phyloP scores from a whole-genome alignment of 2,113 vertebrate genomes.

The Pseudonaja textilis region DNA sequence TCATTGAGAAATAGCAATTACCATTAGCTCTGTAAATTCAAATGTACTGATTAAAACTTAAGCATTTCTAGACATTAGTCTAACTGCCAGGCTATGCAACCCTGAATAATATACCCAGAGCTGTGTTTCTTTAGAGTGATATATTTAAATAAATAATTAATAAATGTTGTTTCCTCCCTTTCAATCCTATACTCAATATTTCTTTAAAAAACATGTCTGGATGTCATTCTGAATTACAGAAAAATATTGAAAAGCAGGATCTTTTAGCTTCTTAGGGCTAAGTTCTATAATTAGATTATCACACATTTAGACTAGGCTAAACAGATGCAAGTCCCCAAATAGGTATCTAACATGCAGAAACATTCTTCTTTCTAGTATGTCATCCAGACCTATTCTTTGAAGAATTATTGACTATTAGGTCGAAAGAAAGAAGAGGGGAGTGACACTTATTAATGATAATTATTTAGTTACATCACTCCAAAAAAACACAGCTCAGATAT shows the following conservation, averaged over 20 bases:
- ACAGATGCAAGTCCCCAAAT: neutral
- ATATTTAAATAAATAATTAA: neutral
- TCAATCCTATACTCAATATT: neutral
- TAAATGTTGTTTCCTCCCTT: neutral
- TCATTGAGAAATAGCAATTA: constrained; percentile 25
- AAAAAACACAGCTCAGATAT: neutral
- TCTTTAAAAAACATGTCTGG: neutral
- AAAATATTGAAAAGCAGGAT: neutral
- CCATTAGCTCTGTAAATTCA: constrained; percentile 20
- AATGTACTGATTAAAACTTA: neutral
- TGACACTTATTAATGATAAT: neutral
- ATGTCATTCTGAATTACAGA: neutral
- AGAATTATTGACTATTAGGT: neutral
- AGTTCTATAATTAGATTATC: neutral
- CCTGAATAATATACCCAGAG: neutral
- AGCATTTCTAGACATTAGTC: neutral
- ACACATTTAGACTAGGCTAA: neutral
- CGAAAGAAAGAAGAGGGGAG: neutral
- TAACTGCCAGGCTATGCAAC: neutral
- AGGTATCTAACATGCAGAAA: neutral
- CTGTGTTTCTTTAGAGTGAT: neutral
- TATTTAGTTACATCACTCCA: neutral
- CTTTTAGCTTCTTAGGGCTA: constrained; percentile 4
- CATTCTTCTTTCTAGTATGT: neutral
- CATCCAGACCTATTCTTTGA: neutral